Base-by-base conservation (phyloP, 2,113 vertebrate genomes). In the Tetrax tetrax region DNA sequence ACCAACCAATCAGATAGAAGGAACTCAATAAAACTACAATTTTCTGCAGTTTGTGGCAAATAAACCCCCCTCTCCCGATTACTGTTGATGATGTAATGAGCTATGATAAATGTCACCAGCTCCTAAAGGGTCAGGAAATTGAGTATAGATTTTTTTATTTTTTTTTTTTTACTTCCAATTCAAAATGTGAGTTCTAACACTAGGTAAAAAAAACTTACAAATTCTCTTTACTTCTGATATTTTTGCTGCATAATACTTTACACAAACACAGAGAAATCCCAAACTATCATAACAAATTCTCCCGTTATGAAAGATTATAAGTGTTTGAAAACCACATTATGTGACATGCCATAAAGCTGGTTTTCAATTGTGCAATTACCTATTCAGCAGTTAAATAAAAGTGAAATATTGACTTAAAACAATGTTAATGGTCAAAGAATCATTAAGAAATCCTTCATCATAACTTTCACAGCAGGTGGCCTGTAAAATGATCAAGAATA, bases 401-500 rank as follows among this genome's bases (percentile, higher is more conserved):
- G 97, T 98, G 98, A 99, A 98, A 98, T 98, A 98, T 98, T 98
- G 98, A 99, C 98, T 98, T 99, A 99, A 99, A 99, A 99, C 98
- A 99, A 98, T 98, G 98, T 98, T 98, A 99, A 99, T 98, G 98
- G 98, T 98, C 98, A 98, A 98, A 98, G 98, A 98, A 98, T 99
- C 99, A 99, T 99, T 99, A 99, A 98, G 98, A 98, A 98, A 99
- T 98, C 98, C 98, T 98, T 99, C 98, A 98, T 99, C 99, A 99
- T 99, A 99, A 99, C 99, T 98, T 98, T 98, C 98, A 95, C 99
- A 97, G 98, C 98, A 98, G 99, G 99, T 98, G 98, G 98, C 89
- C 98, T 98, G 98, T 98, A 98, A 99, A 99, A 99, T 98, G 99
- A 99, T 99, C 98, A 99, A 98, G 99, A 99, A 99, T 99, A 99